phyloP scores from a whole-genome alignment of 1,140 invertebrate genomes.

The Melipona quadrifasciata region DNA sequence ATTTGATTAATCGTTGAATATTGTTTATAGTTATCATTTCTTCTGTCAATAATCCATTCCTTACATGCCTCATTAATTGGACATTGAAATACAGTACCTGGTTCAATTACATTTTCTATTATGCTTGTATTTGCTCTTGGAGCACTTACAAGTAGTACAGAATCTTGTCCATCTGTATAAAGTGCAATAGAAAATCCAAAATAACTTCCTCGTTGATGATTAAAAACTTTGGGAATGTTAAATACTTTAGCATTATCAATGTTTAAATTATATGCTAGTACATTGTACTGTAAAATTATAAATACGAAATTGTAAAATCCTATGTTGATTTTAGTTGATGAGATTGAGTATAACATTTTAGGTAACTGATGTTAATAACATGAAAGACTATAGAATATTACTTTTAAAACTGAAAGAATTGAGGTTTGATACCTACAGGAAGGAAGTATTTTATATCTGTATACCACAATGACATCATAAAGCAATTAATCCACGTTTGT shows the following conservation, averaged over 20 bases:
- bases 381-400: neutral
- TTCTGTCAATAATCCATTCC: conserved; percentile 56
- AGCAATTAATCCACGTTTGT: conserved; percentile 5
- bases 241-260: conserved; percentile 53
- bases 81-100: conserved; percentile 70
- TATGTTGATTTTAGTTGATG: neutral
- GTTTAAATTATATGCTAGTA: conserved; percentile 66
- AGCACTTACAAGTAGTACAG: conserved; percentile 67
- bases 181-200: conserved; percentile 71
- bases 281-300: neutral
- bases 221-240: conserved; percentile 43
- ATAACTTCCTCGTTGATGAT: conserved; percentile 60
- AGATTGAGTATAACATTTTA: conserved; percentile 22
- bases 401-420: neutral
- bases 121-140: conserved; percentile 66
- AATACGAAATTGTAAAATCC: neutral
- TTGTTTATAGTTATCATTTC: neutral
- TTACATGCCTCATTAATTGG: conserved; percentile 44
- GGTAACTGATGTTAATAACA: neutral
- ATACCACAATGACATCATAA: conserved; percentile 57
- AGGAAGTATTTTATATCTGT: conserved; percentile 53
- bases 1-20: conserved; percentile 42
- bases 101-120: conserved; percentile 55
- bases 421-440: conserved; percentile 30
- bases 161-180: conserved; percentile 44